Conservation (phyloP, 1,140 invertebrate genomes). For the Hirudo medicinalis region DNA sequence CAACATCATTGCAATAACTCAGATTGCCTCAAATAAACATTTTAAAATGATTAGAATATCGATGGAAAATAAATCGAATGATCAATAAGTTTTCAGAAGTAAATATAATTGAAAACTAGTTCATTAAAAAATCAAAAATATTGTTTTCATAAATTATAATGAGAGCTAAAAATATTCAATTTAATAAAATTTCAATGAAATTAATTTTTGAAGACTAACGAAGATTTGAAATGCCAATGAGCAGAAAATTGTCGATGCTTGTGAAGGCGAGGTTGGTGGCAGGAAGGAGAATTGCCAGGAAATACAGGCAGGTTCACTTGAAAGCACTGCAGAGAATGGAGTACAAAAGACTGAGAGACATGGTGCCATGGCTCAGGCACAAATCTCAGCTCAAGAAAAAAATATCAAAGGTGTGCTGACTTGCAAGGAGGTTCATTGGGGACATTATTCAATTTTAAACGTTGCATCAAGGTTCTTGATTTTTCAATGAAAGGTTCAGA, state of each 20-base stretch:
- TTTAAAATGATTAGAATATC: too few relatives aligned
- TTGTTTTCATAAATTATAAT: too few relatives aligned
- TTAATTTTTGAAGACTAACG: too few relatives aligned
- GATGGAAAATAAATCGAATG: too few relatives aligned
- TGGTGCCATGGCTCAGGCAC: not conserved
- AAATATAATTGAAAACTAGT: too few relatives aligned
- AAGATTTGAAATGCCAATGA: too few relatives aligned
- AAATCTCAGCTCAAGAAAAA: not conserved
- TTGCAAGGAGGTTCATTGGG: not conserved
- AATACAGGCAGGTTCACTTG: not conserved
- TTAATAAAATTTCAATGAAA: too few relatives aligned
- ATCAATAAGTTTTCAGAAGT: too few relatives aligned
- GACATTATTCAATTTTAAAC: not conserved
- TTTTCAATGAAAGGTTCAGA: not conserved
- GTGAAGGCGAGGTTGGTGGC: constrained; percentile 2
- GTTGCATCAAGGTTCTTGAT: not conserved
- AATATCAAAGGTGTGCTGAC: constrained; percentile 1
- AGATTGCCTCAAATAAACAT: too few relatives aligned
- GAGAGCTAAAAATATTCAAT: too few relatives aligned
- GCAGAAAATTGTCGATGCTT: not conserved
- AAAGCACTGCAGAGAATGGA: not conserved
- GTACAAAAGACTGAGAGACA: not conserved
- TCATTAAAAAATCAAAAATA: too few relatives aligned
- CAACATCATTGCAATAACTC: too few relatives aligned
- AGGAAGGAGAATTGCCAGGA: constrained; percentile 3